phyloP scores from a whole-genome alignment of 2,113 vertebrate genomes.

The Dasyornis broadbenti region DNA sequence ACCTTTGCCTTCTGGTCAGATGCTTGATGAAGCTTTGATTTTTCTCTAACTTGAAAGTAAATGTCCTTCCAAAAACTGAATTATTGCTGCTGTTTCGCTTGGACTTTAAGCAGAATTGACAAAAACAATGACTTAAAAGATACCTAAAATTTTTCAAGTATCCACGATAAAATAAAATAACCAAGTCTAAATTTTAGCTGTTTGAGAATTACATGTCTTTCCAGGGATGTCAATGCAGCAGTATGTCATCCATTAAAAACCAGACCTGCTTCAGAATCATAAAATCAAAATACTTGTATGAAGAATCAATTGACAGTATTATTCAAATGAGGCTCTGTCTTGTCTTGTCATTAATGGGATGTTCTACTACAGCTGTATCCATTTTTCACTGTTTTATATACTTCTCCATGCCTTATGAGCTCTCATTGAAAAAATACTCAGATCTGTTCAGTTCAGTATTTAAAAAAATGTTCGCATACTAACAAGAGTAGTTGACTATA shows the following conservation, averaged over 20 bases:
- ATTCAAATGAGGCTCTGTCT: not conserved
- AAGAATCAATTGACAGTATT: not conserved
- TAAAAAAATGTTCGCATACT: not conserved
- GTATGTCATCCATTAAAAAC: not conserved
- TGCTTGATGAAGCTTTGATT: not conserved
- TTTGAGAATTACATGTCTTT: not conserved
- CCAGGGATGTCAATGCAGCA: not conserved
- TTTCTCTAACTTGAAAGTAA: not conserved
- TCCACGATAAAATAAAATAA: not conserved
- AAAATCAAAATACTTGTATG: not conserved
- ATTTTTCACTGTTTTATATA: not conserved
- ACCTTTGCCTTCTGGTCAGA: not conserved
- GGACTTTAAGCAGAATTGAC: not conserved
- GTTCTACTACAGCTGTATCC: not conserved
- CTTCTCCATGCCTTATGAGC: not conserved
- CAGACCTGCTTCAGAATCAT: not conserved
- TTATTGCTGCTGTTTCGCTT: not conserved
- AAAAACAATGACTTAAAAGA: not conserved
- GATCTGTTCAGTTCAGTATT: not conserved
- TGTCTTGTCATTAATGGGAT: not conserved
- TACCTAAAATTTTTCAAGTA: not conserved
- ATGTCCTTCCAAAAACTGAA: not conserved
- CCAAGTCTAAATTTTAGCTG: not conserved
- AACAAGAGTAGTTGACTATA: not conserved
- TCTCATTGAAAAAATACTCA: slow-evolving; percentile 6